Percentiles rank a stretch among this genome's conserved stretches.
Conservation (phyloP, 2,888 invertebrate species). For the Bombyx huttoni region DNA sequence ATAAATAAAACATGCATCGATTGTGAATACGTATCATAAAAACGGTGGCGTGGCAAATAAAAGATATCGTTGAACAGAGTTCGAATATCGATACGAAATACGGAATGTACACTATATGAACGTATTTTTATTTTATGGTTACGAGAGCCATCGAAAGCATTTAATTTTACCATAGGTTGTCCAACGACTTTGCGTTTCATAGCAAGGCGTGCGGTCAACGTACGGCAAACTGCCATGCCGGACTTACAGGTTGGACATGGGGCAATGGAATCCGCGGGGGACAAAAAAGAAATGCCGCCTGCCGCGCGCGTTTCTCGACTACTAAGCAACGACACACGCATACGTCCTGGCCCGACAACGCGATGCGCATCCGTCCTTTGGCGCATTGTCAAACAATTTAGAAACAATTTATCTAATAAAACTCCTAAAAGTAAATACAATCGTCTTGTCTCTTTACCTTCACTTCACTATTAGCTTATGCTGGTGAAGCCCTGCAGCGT, state of each 20-base stretch:
- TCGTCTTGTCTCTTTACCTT: neutral
- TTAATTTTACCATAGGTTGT: conserved; percentile 34
- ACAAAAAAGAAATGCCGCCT: conserved; percentile 58
- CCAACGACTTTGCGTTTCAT: conserved; percentile 49
- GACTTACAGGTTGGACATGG: conserved; percentile 69
- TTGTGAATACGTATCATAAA: no score
- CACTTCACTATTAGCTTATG: neutral
- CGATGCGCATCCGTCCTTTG: conserved; percentile 1
- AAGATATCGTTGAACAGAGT: neutral
- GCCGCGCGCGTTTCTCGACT: conserved; percentile 39
- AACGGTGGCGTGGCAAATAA: no score
- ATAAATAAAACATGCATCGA: no score
- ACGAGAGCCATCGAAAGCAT: conserved; percentile 44
- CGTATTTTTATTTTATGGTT: conserved; percentile 13
- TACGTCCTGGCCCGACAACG: conserved; percentile 8
- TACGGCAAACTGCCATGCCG: conserved; percentile 69
- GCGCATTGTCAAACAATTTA: neutral
- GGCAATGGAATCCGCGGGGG: conserved; percentile 64
- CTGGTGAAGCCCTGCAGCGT: no score
- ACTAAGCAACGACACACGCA: conserved; percentile 37
- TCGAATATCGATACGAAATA: neutral
- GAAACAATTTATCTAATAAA: neutral
- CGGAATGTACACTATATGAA: neutral
- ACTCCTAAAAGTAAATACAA: neutral
- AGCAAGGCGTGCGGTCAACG: conserved; percentile 61